Evolutionary conservation across 1,140 invertebrate genomes (phyloP).

Genomic region (Drosophila quadrilineata): DNA sequence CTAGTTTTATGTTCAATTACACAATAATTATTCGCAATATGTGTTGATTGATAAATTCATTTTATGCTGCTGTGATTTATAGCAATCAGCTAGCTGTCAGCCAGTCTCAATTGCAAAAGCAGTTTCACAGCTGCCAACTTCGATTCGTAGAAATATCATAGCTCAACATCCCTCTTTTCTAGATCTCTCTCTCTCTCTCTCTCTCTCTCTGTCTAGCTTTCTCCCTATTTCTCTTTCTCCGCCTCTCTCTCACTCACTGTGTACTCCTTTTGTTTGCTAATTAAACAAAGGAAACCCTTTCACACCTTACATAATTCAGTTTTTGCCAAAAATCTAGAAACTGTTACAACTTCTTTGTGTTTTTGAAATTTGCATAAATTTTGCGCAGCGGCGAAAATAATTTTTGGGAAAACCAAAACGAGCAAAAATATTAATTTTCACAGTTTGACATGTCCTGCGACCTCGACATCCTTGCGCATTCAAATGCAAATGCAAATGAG

Average conservation of each 20-base stretch:
- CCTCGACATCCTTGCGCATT: constrained; percentile 37
- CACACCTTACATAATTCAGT: constrained; percentile 49
- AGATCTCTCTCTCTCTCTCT: too few species aligned
- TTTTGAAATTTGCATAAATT: constrained; percentile 75
- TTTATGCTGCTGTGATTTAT: background rate
- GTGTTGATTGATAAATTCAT: background rate
- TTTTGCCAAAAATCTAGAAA: constrained; percentile 26
- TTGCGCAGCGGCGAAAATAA: constrained; percentile 45
- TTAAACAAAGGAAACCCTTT: constrained; percentile 75
- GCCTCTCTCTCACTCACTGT: constrained; percentile 8
- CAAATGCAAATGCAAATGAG: constrained; percentile 66
- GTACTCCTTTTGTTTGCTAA: constrained; percentile 53
- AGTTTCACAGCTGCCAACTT: background rate
- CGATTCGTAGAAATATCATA: too few species aligned
- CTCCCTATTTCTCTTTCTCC: too few species aligned
- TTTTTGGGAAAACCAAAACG: constrained; percentile 57
- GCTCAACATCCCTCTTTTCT: too few species aligned
- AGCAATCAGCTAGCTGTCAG: background rate
- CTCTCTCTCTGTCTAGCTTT: too few species aligned
- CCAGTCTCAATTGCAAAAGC: background rate
- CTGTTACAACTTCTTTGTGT: constrained; percentile 71
- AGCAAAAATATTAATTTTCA: constrained; percentile 76
- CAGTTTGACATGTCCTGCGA: constrained; percentile 59
- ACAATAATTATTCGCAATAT: background rate
- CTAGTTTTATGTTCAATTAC: background rate